Conservation (phyloP, 2,113 vertebrate genomes). For the Neotragus pygmaeus region DNA sequence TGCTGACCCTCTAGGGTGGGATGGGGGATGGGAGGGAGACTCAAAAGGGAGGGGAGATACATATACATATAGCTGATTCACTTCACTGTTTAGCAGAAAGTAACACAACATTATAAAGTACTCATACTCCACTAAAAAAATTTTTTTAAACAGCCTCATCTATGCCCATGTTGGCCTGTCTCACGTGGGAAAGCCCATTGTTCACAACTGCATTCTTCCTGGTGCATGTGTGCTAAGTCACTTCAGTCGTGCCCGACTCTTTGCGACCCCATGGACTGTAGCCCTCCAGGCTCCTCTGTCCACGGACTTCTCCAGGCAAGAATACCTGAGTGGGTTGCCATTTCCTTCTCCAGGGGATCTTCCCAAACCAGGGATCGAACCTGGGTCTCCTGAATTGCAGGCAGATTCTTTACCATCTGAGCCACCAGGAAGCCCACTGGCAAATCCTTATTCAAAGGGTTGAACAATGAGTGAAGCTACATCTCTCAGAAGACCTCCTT, state of each 20-base stretch:
- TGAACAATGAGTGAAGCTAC: constrained; percentile 11
- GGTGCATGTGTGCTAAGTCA: background rate
- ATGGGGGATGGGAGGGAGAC: background rate
- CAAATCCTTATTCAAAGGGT: constrained; percentile 24
- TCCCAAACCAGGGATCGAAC: background rate
- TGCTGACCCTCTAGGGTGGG: background rate
- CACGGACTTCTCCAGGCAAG: background rate
- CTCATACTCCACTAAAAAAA: background rate
- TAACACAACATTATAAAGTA: background rate
- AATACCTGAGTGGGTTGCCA: background rate
- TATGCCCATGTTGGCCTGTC: background rate
- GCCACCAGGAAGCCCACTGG: background rate
- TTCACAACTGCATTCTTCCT: background rate
- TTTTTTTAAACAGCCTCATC: background rate
- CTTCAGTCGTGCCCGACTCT: background rate
- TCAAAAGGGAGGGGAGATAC: background rate
- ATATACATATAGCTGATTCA: background rate
- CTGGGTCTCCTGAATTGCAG: background rate
- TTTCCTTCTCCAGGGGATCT: background rate
- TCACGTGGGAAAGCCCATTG: background rate
- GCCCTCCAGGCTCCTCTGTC: background rate
- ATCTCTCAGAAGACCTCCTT: background rate
- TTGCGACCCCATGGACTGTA: background rate
- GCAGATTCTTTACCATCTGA: background rate
- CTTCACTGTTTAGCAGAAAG: background rate